A percentile compares a stretch with the other conserved stretches of the same genome.
Evolutionary conservation across 2,113 vertebrate species (phyloP).

Genomic region (Crotalus helleri): DNA sequence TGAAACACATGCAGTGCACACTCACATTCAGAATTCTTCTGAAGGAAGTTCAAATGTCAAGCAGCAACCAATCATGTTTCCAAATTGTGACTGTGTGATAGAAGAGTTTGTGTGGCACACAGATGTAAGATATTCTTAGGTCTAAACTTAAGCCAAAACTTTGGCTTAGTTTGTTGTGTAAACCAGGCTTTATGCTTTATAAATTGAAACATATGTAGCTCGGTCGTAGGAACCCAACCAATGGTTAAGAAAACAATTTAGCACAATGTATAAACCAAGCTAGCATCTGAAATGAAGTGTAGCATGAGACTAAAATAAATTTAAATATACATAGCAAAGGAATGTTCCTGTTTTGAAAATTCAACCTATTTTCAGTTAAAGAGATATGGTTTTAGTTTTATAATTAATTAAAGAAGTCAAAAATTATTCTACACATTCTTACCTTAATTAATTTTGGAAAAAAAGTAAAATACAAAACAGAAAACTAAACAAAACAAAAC

Average conservation of each 20-base stretch:
- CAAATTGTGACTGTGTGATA: not conserved
- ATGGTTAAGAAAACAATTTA: not conserved
- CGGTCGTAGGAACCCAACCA: not conserved
- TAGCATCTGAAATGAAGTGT: not conserved
- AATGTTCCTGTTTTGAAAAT: constrained; percentile 4
- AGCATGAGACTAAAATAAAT: not conserved
- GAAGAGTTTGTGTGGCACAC: not conserved
- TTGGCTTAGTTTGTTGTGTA: not conserved
- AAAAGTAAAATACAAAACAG: not conserved
- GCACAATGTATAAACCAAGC: not conserved
- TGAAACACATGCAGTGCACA: constrained; percentile 21
- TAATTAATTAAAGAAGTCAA: not conserved
- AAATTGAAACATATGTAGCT: not conserved
- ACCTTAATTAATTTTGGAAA: not conserved
- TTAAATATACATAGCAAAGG: not conserved
- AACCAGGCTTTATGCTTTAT: not conserved
- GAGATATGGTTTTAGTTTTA: not conserved
- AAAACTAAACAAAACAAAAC: not conserved
- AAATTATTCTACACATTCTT: no score
- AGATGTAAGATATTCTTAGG: not conserved
- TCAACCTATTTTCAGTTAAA: not conserved
- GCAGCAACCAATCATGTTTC: not conserved
- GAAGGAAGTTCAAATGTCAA: not conserved
- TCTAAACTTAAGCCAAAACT: not conserved
- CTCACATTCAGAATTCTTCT: constrained; percentile 11